Evolutionary conservation across 2,113 vertebrate species (phyloP).

Genomic region (Seriola quinqueradiata): DNA sequence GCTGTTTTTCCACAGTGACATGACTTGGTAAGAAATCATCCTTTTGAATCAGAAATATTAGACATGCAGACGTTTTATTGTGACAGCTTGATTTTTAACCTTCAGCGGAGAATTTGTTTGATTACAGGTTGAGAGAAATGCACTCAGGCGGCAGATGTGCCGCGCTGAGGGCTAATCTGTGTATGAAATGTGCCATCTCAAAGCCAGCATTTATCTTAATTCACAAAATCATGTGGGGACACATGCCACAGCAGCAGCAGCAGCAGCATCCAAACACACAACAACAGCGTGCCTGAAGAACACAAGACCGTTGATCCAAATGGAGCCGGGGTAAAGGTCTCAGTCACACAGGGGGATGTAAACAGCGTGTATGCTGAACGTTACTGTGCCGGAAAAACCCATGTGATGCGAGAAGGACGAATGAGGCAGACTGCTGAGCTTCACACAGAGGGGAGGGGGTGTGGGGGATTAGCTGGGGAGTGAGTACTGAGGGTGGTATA

Average conservation of each 20-base stretch:
- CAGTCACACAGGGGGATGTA: not conserved
- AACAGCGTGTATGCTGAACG: not conserved
- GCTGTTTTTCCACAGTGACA: not conserved
- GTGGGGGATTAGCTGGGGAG: constrained; percentile 8
- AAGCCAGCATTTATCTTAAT: constrained; percentile 37
- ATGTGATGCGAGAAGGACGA: not conserved
- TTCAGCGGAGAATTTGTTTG: constrained; percentile 44
- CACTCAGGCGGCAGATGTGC: constrained; percentile 39
- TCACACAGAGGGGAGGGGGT: constrained; percentile 9
- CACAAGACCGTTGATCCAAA: not conserved
- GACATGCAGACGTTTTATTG: constrained; percentile 14
- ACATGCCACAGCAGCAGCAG: constrained; percentile 6
- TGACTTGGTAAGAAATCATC: constrained; percentile 31
- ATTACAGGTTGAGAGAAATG: constrained; percentile 44
- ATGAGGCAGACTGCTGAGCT: constrained; percentile 9
- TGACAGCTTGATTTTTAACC: constrained; percentile 53
- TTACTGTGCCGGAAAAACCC: not conserved
- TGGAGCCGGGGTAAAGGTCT: not conserved
- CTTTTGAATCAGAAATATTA: constrained; percentile 20
- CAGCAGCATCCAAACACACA: not conserved
- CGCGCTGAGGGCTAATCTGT: constrained; percentile 45
- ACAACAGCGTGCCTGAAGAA: not conserved
- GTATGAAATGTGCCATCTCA: constrained; percentile 20
- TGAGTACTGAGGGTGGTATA: not conserved
- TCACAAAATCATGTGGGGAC: constrained; percentile 26